Evolutionary conservation across 2,113 vertebrate species (phyloP).

Genomic region (Gambusia holbrooki): DNA sequence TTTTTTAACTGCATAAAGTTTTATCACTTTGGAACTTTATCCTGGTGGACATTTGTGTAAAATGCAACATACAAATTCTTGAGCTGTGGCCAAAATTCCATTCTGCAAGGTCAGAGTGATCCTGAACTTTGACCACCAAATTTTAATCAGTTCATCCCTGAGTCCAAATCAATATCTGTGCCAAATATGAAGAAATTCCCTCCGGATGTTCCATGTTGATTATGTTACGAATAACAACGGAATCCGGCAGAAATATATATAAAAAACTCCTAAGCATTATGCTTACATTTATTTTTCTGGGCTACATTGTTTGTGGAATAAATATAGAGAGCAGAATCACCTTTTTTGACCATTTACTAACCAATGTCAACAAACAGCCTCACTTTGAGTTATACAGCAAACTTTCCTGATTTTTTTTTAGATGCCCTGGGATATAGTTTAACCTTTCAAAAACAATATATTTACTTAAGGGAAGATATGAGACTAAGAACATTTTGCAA

Average conservation of each 20-base stretch:
- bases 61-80: neutral
- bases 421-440: neutral
- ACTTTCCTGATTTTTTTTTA: neutral
- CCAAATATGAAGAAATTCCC: neutral
- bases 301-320: neutral
- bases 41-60: neutral
- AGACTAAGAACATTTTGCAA: neutral
- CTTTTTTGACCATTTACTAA: neutral
- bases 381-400: neutral
- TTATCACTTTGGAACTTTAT: neutral
- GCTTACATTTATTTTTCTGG: neutral
- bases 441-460: neutral
- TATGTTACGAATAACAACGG: neutral
- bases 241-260: neutral
- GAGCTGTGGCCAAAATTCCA: neutral
- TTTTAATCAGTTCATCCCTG: constrained; percentile 2
- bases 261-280: neutral
- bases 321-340: neutral
- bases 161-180: neutral
- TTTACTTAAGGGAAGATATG: neutral
- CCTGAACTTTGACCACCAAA: constrained; percentile 8
- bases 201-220: neutral
- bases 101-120: constrained; percentile 4
- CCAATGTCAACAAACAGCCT: neutral
- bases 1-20: neutral